Percentiles rank a stretch among this genome's conserved stretches.
Evolutionary conservation across 1,140 invertebrate species (phyloP).

Genomic region (Drosophila saltans): DNA sequence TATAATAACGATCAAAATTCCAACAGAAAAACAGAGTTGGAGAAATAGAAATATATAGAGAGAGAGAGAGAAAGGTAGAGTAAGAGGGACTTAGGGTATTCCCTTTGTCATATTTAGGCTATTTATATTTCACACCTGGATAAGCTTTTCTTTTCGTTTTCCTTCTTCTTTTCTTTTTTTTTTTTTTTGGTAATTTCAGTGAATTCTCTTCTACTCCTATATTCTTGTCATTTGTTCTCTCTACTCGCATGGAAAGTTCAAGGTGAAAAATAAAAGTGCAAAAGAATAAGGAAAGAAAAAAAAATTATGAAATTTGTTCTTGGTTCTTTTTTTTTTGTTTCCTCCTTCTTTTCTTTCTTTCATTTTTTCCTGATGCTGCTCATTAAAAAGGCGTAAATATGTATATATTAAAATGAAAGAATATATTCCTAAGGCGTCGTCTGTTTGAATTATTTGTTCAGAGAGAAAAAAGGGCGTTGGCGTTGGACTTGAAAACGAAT

Average conservation of each 20-base stretch:
- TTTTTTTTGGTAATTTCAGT: background rate
- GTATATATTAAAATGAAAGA: constrained; percentile 38
- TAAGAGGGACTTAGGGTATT: constrained; percentile 4
- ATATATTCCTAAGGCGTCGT: constrained; percentile 56
- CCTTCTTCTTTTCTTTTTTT: background rate
- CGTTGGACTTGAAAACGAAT: background rate
- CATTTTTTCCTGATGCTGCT: constrained; percentile 13
- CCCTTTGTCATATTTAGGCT: constrained; percentile 53
- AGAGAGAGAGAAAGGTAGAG: background rate
- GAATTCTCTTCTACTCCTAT: constrained; percentile 10
- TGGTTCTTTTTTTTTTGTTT: background rate
- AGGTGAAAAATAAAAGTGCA: constrained; percentile 30
- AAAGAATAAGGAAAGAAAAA: background rate
- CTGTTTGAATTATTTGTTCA: constrained; percentile 73
- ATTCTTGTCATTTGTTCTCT: constrained; percentile 7
- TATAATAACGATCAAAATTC: constrained; percentile 33
- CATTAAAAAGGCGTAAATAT: constrained; percentile 66
- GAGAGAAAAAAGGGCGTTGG: constrained; percentile 7
- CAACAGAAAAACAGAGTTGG: constrained; percentile 12
- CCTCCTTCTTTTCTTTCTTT: too few relatives aligned
- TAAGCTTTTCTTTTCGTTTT: constrained; percentile 57
- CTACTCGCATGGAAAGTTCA: constrained; percentile 49
- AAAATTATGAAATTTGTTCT: constrained; percentile 24
- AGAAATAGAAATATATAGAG: background rate
- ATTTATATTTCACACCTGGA: constrained; percentile 73